Evolutionary conservation across 1,140 invertebrate genomes (phyloP).

Genomic region (Harlomillsia oculata): DNA sequence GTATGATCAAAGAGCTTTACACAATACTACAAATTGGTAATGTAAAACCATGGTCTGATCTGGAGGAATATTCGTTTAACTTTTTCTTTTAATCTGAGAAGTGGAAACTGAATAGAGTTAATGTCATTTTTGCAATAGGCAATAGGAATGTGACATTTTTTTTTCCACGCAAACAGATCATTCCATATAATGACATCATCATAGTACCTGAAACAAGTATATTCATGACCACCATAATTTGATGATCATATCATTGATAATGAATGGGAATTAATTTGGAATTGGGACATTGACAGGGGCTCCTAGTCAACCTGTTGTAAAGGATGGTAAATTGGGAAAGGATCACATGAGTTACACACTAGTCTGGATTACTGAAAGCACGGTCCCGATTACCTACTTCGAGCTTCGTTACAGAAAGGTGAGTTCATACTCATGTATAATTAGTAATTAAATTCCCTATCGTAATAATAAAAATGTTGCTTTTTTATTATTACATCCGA

Average conservation of each 20-base stretch:
- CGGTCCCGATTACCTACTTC: slow-evolving; percentile 19
- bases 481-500: no score
- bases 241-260: not conserved
- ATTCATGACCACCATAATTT: not conserved
- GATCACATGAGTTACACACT: slow-evolving; percentile 21
- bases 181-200: not conserved
- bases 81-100: not conserved
- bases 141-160: not conserved
- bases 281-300: slow-evolving; percentile 19
- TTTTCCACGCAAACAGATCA: not conserved
- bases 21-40: no score
- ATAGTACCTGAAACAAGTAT: no score
- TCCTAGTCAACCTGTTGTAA: slow-evolving; percentile 29
- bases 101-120: not conserved
- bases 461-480: no score
- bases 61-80: no score
- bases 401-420: slow-evolving; percentile 29
- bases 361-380: slow-evolving; percentile 29
- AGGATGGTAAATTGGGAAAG: not conserved
- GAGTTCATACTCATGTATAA: slow-evolving; percentile 3
- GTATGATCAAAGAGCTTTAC: no score
- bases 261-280: not conserved
- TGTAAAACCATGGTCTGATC: no score
- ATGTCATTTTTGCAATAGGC: not conserved
- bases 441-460: no score